A percentile compares a stretch with the other conserved stretches of the same genome.
These are phyloP conservation scores for Sarcophaga variegata DNA, from an alignment of 2,888 invertebrate genomes.

Conservation along the genomic window DNA sequence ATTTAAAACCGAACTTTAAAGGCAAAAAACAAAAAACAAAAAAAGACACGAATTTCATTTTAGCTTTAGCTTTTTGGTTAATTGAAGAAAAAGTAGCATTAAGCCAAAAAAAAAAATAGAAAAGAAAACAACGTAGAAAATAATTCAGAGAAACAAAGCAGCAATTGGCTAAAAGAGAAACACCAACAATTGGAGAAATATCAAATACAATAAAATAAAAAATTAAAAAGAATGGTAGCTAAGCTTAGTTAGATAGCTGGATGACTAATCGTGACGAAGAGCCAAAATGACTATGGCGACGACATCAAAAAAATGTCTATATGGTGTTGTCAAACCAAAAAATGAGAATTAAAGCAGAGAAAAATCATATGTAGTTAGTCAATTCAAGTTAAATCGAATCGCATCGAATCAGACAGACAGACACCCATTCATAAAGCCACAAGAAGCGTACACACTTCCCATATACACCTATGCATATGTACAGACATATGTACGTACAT, in stretches of 20 bases:
- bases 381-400: too few species aligned
- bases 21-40: neutral
- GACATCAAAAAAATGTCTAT: neutral
- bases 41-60: neutral
- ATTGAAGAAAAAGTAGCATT: conserved; percentile 32
- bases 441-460: neutral
- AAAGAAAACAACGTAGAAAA: neutral
- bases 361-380: neutral
- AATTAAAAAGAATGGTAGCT: conserved; percentile 52
- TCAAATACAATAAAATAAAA: neutral
- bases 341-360: too few species aligned
- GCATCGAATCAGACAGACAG: neutral
- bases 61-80: conserved; percentile 18
- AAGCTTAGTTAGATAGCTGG: conserved; percentile 32
- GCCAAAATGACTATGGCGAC: conserved; percentile 36
- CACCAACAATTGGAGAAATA: neutral
- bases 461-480: neutral
- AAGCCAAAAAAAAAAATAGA: neutral
- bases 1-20: conserved; percentile 25
- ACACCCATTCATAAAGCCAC: neutral
- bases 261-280: conserved; percentile 62
- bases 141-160: neutral
- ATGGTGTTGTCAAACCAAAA: neutral
- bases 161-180: neutral
- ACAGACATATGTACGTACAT: neutral